Evolutionary conservation across 2,113 vertebrate genomes (phyloP).

Genomic region (Podarcis cretensis): DNA sequence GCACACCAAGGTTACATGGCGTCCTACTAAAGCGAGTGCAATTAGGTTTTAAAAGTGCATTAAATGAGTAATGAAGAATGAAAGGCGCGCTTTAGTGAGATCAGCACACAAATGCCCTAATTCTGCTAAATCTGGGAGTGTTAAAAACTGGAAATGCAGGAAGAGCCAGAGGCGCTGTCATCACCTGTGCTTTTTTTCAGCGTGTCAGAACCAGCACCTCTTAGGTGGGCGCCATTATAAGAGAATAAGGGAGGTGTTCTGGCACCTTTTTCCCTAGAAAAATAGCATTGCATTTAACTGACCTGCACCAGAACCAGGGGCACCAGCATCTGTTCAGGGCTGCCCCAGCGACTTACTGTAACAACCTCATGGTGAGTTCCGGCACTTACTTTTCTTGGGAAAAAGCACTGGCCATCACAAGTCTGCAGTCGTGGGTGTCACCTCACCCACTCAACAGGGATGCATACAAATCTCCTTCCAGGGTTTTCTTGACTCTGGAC

Average conservation of each 20-base stretch:
- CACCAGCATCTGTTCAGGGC: too few relatives aligned
- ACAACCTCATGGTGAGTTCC: too few relatives aligned
- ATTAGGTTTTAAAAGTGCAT: slow-evolving; percentile 65
- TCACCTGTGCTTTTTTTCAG: too few relatives aligned
- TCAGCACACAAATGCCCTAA: slow-evolving; percentile 33
- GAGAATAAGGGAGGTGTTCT: too few relatives aligned
- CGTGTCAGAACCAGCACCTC: too few relatives aligned
- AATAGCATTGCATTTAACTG: too few relatives aligned
- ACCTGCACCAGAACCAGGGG: too few relatives aligned
- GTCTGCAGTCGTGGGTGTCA: neutral
- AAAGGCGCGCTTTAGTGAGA: slow-evolving; percentile 33
- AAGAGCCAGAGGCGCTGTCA: neutral
- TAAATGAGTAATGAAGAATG: slow-evolving; percentile 58
- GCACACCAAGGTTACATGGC: slow-evolving; percentile 38
- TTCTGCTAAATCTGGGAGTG: accelerated
- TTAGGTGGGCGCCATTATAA: too few relatives aligned
- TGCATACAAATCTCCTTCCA: neutral
- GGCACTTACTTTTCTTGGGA: too few relatives aligned
- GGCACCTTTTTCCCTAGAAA: too few relatives aligned
- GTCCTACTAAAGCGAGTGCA: slow-evolving; percentile 41
- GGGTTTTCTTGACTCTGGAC: neutral
- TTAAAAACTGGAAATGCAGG: accelerated
- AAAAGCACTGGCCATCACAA: neutral
- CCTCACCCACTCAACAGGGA: neutral
- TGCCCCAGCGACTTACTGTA: too few relatives aligned